Conservation (phyloP, 1,140 invertebrate genomes). For the Cepaea nemoralis region DNA sequence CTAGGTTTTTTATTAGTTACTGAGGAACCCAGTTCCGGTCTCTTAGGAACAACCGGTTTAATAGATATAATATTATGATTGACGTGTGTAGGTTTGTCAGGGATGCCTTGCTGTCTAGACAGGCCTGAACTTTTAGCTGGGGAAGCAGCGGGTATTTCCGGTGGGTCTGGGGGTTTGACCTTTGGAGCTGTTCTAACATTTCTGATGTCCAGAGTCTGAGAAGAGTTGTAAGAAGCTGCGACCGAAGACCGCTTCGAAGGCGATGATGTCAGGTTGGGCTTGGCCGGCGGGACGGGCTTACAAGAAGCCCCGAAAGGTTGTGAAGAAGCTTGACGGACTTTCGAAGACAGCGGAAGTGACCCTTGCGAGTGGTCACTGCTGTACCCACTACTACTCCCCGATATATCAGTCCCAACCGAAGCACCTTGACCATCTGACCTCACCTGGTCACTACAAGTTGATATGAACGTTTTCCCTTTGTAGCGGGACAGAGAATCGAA, state of each 20-base stretch:
- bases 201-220: neutral
- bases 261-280: neutral
- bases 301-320: neutral
- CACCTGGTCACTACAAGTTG: neutral
- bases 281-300: neutral
- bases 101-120: neutral
- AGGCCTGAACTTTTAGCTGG: neutral
- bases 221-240: neutral
- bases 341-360: neutral
- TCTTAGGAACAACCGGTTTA: neutral
- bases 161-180: neutral
- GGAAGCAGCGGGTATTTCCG: neutral
- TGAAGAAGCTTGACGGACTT: neutral
- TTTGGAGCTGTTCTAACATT: neutral
- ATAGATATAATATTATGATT: neutral
- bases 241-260: neutral
- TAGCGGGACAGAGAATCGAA: constrained; percentile 43
- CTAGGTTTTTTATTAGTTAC: neutral
- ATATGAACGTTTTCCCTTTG: constrained; percentile 11
- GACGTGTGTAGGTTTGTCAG: neutral
- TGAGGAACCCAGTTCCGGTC: neutral
- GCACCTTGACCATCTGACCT: neutral
- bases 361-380: neutral
- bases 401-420: too few species aligned
- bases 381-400: neutral